A percentile compares a stretch with the other conserved stretches of the same genome.
phyloP scores from a whole-genome alignment of 2,113 vertebrate genomes.

The Sinocyclocheilus anshuiensis region DNA sequence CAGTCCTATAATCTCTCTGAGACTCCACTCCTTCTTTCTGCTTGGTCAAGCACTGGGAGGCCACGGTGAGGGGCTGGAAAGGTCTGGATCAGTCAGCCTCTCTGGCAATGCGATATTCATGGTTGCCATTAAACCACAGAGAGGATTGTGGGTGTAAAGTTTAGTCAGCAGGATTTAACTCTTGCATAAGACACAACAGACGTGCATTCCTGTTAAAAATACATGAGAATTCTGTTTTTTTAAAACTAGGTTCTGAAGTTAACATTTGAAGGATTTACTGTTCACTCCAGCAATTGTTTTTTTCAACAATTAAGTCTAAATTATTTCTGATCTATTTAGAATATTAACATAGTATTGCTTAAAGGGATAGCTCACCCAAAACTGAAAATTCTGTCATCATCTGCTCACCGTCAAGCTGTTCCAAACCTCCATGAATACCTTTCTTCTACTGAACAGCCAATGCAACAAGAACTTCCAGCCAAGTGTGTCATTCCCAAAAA shows the following conservation, averaged over 20 bases:
- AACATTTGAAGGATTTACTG: not conserved
- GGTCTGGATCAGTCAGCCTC: conserved; percentile 49
- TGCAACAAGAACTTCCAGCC: no score
- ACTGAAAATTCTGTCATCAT: no score
- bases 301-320: not conserved
- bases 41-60: conserved; percentile 63
- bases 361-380: no score
- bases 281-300: not conserved
- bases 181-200: not conserved
- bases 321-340: not conserved
- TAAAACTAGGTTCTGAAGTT: no score
- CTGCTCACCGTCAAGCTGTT: no score
- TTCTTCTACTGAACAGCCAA: no score
- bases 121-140: not conserved
- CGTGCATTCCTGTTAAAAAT: not conserved
- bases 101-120: conserved; percentile 9
- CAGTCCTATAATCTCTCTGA: conserved; percentile 35
- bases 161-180: conserved; percentile 21
- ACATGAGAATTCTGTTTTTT: not conserved
- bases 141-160: not conserved
- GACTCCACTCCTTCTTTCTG: conserved; percentile 54
- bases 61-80: conserved; percentile 20
- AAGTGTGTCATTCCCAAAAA: no score
- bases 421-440: no score
- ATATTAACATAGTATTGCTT: no score